These are phyloP conservation scores for Agrilus planipennis DNA, from an alignment of 1,140 invertebrate genomes.

Conservation along the genomic window DNA sequence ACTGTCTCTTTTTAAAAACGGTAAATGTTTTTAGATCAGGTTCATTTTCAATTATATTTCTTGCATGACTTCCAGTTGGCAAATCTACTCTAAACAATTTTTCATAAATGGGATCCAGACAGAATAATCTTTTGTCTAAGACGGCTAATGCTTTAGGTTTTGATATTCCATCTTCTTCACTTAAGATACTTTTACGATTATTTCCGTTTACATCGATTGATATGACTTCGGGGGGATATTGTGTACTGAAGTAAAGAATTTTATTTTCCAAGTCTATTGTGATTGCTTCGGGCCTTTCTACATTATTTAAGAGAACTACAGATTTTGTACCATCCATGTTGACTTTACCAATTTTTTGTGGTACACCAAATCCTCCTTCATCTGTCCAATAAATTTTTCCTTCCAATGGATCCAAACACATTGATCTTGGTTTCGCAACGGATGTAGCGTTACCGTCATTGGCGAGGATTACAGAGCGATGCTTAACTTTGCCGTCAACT, in stretches of 20 bases:
- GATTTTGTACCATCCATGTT: slow-evolving; percentile 89
- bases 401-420: slow-evolving; percentile 82
- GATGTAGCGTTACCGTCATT: slow-evolving; percentile 82
- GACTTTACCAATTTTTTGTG: slow-evolving; percentile 80
- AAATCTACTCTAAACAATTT: slow-evolving; percentile 80
- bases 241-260: slow-evolving; percentile 75
- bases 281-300: slow-evolving; percentile 67
- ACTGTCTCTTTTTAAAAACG: slow-evolving; percentile 75
- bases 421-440: slow-evolving; percentile 75
- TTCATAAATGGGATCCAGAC: slow-evolving; percentile 80
- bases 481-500: slow-evolving; percentile 71
- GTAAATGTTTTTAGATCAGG: slow-evolving; percentile 77
- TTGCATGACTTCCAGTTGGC: slow-evolving; percentile 66
- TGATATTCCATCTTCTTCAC: slow-evolving; percentile 54
- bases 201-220: slow-evolving; percentile 65
- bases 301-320: slow-evolving; percentile 50
- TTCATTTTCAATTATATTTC: slow-evolving; percentile 72
- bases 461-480: slow-evolving; percentile 76
- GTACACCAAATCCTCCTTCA: slow-evolving; percentile 81
- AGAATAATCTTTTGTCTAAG: slow-evolving; percentile 73
- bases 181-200: slow-evolving; percentile 55
- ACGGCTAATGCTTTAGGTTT: slow-evolving; percentile 75
- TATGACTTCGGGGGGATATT: slow-evolving; percentile 58
- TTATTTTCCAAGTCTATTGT: slow-evolving; percentile 76
- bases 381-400: slow-evolving; percentile 94